Evolutionary conservation across 2,888 invertebrate genomes (phyloP).

Genomic region (Ypsolopha sequella): DNA sequence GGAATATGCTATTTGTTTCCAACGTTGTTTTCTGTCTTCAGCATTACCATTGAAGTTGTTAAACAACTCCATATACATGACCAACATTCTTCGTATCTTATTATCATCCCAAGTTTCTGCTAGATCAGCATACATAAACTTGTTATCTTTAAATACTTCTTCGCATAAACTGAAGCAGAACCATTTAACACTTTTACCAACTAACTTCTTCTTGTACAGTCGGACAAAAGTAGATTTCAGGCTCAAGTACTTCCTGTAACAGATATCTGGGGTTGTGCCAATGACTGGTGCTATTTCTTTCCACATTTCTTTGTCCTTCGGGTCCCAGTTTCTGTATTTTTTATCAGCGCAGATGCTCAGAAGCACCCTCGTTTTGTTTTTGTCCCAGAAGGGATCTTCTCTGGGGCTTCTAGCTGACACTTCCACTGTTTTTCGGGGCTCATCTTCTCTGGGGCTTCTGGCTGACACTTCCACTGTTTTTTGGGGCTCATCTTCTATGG

Average conservation of each 20-base stretch:
- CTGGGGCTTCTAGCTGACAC: conserved; percentile 15
- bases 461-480: conserved; percentile 3
- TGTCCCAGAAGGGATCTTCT: conserved; percentile 47
- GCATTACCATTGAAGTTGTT: conserved; percentile 35
- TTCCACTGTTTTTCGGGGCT: conserved; percentile 8
- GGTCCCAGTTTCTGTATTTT: conserved; percentile 21
- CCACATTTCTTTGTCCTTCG: conserved; percentile 39
- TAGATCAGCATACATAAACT: conserved; percentile 30
- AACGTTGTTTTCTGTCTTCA: conserved; percentile 49
- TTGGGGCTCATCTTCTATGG: conserved; percentile 17
- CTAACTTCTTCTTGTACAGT: conserved; percentile 46
- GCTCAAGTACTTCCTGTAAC: conserved; percentile 47
- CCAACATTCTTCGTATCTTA: conserved; percentile 41
- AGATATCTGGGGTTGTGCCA: conserved; percentile 41
- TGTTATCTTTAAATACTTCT: conserved; percentile 52
- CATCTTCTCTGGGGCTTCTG: conserved; percentile 26
- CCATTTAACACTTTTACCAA: conserved; percentile 57
- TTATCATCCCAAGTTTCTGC: conserved; percentile 52
- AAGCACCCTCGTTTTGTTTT: conserved; percentile 42
- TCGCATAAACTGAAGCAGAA: conserved; percentile 48
- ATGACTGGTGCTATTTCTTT: conserved; percentile 37
- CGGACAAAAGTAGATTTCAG: conserved; percentile 49
- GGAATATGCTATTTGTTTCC: conserved; percentile 48
- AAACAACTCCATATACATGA: conserved; percentile 48
- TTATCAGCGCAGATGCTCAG: conserved; percentile 43